Conservation (phyloP, 2,888 invertebrate species). For the Acanthoscelides obtectus region DNA sequence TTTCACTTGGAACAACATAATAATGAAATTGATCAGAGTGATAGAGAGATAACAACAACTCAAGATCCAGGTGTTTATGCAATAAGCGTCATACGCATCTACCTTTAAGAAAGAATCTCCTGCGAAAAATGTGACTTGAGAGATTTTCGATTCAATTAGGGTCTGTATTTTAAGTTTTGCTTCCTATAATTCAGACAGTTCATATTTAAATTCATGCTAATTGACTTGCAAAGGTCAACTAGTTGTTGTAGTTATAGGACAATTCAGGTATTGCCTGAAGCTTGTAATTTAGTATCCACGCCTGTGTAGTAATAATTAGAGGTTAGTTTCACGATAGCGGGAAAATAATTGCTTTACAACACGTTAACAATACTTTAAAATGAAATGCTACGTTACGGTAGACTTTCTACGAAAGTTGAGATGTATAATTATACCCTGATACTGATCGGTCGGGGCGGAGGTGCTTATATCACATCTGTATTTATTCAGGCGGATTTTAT, state of each 20-base stretch:
- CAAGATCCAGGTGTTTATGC: too few relatives aligned
- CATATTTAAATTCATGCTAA: neutral
- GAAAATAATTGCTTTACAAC: neutral
- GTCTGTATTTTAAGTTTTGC: too few relatives aligned
- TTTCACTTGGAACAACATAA: too few relatives aligned
- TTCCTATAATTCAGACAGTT: too few relatives aligned
- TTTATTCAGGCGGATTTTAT: neutral
- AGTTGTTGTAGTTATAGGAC: neutral
- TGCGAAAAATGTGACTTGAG: too few relatives aligned
- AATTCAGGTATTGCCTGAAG: neutral
- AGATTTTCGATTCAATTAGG: too few relatives aligned
- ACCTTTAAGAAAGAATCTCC: too few relatives aligned
- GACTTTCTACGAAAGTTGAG: neutral
- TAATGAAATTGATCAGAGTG: too few relatives aligned
- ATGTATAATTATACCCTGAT: neutral
- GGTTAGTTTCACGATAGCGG: neutral
- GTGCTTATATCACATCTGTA: neutral
- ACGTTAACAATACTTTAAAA: neutral
- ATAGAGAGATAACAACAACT: too few relatives aligned
- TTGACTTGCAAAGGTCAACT: neutral
- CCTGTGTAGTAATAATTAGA: neutral
- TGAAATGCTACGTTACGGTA: neutral
- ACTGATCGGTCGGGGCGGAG: neutral
- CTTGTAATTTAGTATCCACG: neutral
- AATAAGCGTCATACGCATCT: too few relatives aligned